These are phyloP conservation scores for Oryzias dopingdopingensis DNA, from an alignment of 2,797 vertebrate genomes.

Conservation along the genomic window DNA sequence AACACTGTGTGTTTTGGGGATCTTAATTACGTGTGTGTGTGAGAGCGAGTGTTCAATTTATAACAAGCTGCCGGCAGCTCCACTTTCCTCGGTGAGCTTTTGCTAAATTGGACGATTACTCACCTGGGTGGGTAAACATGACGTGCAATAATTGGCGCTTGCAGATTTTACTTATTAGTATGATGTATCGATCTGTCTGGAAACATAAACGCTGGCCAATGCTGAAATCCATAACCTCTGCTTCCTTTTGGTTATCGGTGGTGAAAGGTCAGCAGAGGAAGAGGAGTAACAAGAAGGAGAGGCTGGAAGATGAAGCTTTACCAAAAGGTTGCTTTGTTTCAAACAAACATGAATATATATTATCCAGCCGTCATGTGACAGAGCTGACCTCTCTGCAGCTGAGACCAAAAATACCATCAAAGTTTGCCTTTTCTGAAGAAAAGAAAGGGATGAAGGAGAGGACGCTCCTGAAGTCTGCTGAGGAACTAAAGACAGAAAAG, in stretches of 20 bases:
- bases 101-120: slow-evolving; percentile 77
- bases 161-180: slow-evolving; percentile 78
- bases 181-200: slow-evolving; percentile 68
- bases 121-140: slow-evolving; percentile 71
- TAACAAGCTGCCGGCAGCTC: slow-evolving; percentile 62
- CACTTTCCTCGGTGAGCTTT: slow-evolving; percentile 66
- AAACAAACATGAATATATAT: no score
- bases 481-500: no score
- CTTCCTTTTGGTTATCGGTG: slow-evolving; percentile 50
- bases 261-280: slow-evolving; percentile 47
- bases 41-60: slow-evolving; percentile 50
- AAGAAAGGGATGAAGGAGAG: no score
- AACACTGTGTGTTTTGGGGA: slow-evolving; percentile 69
- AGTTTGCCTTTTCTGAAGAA: no score
- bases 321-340: no score
- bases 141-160: slow-evolving; percentile 73
- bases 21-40: slow-evolving; percentile 66
- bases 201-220: background rate
- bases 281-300: background rate
- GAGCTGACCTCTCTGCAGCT: no score
- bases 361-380: no score
- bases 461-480: no score
- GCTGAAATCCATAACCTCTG: slow-evolving; percentile 41
- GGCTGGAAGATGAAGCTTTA: background rate
- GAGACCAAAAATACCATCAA: no score